Conservation (phyloP, 2,888 invertebrate species). For the Orgyia antiqua region DNA sequence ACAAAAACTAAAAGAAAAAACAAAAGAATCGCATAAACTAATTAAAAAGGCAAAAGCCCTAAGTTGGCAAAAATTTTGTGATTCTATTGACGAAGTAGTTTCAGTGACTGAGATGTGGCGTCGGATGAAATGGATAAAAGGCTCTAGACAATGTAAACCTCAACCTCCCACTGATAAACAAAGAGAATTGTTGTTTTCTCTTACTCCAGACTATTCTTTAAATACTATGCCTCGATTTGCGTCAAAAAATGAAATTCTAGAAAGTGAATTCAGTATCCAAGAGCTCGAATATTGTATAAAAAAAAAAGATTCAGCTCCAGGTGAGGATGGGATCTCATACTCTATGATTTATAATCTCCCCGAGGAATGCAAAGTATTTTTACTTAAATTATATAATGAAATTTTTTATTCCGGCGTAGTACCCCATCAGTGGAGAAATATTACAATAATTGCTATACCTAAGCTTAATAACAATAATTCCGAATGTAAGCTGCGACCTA, state of each 20-base stretch:
- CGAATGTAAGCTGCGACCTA: background rate
- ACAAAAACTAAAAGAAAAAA: background rate
- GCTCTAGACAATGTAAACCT: background rate
- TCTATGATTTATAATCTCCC: background rate
- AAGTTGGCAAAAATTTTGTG: background rate
- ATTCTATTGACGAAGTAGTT: no score
- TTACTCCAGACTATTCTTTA: background rate
- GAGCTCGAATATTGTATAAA: background rate
- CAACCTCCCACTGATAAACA: background rate
- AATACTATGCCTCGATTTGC: background rate
- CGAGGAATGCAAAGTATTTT: background rate
- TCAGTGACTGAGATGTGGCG: background rate
- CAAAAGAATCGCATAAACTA: no score
- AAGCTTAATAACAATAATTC: background rate
- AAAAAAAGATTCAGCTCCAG: conserved; percentile 1
- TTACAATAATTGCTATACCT: background rate
- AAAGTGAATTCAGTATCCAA: background rate
- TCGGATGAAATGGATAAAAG: background rate
- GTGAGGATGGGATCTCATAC: conserved; percentile 1
- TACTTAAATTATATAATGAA: no score
- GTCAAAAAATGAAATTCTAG: background rate
- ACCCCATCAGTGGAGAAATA: background rate
- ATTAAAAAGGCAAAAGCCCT: background rate
- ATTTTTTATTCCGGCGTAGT: no score
- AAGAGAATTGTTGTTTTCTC: no score